phyloP scores from a whole-genome alignment of 2,888 invertebrate genomes.

The Agrochola circellaris region DNA sequence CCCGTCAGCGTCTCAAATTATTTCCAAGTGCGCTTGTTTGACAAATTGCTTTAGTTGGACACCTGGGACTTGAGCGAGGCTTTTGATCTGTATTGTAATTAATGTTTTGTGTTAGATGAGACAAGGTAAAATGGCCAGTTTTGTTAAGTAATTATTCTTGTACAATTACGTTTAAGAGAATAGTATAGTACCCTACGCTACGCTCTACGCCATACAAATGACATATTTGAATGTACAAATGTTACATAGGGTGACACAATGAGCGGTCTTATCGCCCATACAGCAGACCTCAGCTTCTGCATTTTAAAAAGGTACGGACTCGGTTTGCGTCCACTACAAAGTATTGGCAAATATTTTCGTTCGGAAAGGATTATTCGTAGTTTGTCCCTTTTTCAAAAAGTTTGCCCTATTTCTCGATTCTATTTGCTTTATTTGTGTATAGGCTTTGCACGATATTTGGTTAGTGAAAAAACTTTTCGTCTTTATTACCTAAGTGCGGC shows the following conservation, averaged over 20 bases:
- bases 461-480: neutral
- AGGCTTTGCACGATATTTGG: neutral
- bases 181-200: neutral
- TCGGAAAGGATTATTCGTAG: neutral
- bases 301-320: neutral
- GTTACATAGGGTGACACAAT: neutral
- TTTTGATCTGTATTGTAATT: constrained; percentile 41
- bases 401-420: neutral
- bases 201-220: neutral
- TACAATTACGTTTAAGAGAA: neutral
- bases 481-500: neutral
- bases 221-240: neutral
- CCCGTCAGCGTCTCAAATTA: constrained; percentile 63
- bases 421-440: neutral
- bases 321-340: neutral
- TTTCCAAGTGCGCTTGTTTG: constrained; percentile 60
- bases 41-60: constrained; percentile 58
- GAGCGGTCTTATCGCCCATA: neutral
- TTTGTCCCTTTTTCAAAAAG: neutral
- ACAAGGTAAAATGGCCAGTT: constrained; percentile 23
- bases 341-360: constrained; percentile 22
- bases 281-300: neutral
- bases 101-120: constrained; percentile 6
- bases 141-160: neutral
- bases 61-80: constrained; percentile 41